These are phyloP conservation scores for Coreoperca whiteheadi DNA, from an alignment of 2,113 vertebrate species.

Conservation along the genomic window DNA sequence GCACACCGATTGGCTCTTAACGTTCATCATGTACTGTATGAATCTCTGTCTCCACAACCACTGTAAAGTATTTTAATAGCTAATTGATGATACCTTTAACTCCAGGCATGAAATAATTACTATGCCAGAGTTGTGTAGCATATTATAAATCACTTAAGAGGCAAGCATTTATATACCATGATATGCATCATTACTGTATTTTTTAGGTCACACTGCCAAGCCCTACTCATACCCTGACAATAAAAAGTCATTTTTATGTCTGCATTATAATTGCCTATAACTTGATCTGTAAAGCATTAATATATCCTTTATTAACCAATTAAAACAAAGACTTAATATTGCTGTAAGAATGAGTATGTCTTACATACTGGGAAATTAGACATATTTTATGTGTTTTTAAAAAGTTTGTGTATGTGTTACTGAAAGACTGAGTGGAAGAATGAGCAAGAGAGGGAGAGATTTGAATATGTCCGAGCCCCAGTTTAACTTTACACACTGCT, in stretches of 20 bases:
- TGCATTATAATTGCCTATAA: constrained; percentile 3
- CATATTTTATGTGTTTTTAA: constrained; percentile 6
- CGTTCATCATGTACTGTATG: constrained; percentile 17
- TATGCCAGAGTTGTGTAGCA: background rate
- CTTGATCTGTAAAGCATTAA: constrained; percentile 5
- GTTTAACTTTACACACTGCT: constrained; percentile 25
- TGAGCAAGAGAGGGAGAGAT: background rate
- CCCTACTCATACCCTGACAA: background rate
- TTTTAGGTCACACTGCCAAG: constrained; percentile 23
- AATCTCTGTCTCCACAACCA: constrained; percentile 25
- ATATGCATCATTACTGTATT: background rate
- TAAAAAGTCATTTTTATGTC: constrained; percentile 14
- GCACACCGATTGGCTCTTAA: constrained; percentile 3
- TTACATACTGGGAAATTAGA: constrained; percentile 1
- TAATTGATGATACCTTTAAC: constrained; percentile 37
- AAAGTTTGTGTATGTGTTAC: background rate
- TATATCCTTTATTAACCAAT: constrained; percentile 24
- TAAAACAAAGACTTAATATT: constrained; percentile 5
- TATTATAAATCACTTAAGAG: constrained; percentile 20
- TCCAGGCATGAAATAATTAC: constrained; percentile 29
- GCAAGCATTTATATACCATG: background rate
- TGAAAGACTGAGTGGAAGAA: background rate
- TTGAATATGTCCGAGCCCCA: constrained; percentile 4
- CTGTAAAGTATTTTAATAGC: constrained; percentile 35
- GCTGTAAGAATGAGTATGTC: background rate